A percentile compares a stretch with the other conserved stretches of the same genome.
phyloP scores from a whole-genome alignment of 2,797 vertebrate genomes.

The Cryptoprocta ferox region DNA sequence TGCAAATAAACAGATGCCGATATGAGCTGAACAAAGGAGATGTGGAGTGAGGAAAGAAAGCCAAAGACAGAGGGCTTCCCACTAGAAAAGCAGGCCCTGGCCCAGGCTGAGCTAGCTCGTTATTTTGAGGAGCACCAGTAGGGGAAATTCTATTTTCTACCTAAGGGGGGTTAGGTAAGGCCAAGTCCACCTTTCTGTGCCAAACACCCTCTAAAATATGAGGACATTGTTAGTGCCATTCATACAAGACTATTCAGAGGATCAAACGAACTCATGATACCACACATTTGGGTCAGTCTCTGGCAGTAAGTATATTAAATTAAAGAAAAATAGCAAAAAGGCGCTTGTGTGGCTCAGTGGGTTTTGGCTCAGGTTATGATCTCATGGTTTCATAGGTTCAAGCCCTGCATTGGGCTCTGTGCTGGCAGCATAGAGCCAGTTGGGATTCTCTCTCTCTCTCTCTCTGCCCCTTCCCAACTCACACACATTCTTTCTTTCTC shows the following conservation, averaged over 20 bases:
- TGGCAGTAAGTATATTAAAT: not conserved
- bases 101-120: no score
- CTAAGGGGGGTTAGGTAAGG: not conserved
- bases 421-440: no score
- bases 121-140: no score
- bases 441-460: no score
- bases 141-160: not conserved
- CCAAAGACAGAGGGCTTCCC: not conserved
- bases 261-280: not conserved
- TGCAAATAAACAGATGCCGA: not conserved
- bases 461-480: no score
- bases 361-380: no score
- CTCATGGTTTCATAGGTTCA: no score
- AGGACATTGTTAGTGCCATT: not conserved
- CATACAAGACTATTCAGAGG: not conserved
- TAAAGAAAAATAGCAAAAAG: not conserved
- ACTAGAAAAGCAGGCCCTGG: not conserved
- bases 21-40: not conserved
- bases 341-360: accelerated
- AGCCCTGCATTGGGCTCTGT: no score
- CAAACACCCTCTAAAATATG: not conserved
- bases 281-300: not conserved
- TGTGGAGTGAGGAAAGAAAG: not conserved
- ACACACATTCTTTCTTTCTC: no score
- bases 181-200: not conserved